phyloP scores from a whole-genome alignment of 2,888 invertebrate genomes.

The Nomada ruficornis region DNA sequence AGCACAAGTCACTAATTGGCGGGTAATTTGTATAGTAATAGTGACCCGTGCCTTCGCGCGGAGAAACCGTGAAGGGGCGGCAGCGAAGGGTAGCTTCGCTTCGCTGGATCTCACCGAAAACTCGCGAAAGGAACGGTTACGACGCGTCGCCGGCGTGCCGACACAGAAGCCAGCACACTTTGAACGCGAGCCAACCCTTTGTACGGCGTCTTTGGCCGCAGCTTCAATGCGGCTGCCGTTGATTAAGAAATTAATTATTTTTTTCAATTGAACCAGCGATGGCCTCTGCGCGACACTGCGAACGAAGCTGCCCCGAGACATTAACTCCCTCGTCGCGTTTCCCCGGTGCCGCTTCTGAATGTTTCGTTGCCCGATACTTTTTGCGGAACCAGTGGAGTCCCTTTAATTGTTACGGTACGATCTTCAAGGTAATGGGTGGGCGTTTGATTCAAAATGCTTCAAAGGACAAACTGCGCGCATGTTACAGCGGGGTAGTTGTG shows the following conservation, averaged over 20 bases:
- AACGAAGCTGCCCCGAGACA: background rate
- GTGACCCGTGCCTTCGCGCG: constrained; percentile 73
- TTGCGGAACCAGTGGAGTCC: no score
- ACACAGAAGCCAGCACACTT: constrained; percentile 37
- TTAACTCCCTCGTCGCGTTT: background rate
- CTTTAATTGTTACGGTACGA: background rate
- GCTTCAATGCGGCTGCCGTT: constrained; percentile 46
- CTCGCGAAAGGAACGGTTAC: constrained; percentile 53
- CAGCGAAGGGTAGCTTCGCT: constrained; percentile 49
- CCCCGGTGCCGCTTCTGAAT: background rate
- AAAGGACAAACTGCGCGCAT: background rate
- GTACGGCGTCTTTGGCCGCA: constrained; percentile 39
- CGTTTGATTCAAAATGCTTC: background rate
- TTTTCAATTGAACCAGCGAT: constrained; percentile 31
- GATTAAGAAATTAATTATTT: constrained; percentile 61
- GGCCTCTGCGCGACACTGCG: background rate
- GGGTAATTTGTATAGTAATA: constrained; percentile 81
- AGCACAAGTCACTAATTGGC: constrained; percentile 82
- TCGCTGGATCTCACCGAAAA: constrained; percentile 58
- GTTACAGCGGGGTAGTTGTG: background rate
- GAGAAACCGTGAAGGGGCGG: constrained; percentile 39
- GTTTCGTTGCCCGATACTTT: no score
- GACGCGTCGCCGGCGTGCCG: constrained; percentile 37
- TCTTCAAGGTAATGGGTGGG: background rate
- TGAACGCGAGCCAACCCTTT: constrained; percentile 40